A percentile compares a stretch with the other conserved stretches of the same genome.
Evolutionary conservation across 2,888 invertebrate genomes (phyloP).

Genomic region (Torymus texanus): DNA sequence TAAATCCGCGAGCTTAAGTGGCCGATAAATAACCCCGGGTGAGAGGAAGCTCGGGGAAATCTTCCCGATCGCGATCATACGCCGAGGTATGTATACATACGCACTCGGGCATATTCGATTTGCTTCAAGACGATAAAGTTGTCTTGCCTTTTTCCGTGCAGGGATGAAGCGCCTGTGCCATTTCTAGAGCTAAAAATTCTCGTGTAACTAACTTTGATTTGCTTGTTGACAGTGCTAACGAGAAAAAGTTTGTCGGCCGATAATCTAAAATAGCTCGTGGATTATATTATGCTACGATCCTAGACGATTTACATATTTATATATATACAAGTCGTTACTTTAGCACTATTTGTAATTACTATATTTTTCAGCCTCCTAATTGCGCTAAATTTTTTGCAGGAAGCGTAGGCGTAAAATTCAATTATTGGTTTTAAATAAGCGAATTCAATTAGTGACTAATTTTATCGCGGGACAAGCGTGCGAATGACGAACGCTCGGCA

Average conservation of each 20-base stretch:
- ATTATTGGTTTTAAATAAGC: too few species aligned
- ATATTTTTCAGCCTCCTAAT: too few species aligned
- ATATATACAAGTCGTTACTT: too few species aligned
- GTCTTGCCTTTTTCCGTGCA: background rate
- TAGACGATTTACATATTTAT: too few species aligned
- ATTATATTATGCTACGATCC: too few species aligned
- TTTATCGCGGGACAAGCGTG: too few species aligned
- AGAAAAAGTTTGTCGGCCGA: background rate
- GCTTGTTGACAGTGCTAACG: conserved; percentile 5
- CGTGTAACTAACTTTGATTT: conserved; percentile 5
- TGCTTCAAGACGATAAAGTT: conserved; percentile 17
- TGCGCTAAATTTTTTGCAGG: too few species aligned
- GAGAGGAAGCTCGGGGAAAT: conserved; percentile 9
- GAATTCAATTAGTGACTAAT: too few species aligned
- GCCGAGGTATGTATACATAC: too few species aligned
- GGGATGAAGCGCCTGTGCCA: too few species aligned
- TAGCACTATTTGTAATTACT: too few species aligned
- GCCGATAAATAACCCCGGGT: conserved; percentile 35
- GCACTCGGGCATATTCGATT: background rate
- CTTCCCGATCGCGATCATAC: background rate
- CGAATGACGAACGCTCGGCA: conserved; percentile 30
- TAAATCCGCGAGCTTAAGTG: conserved; percentile 45
- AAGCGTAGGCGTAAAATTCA: too few species aligned
- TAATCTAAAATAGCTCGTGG: background rate
- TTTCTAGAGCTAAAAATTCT: background rate